Evolutionary conservation across 1,140 invertebrate genomes (phyloP).

Genomic region (Caenorhabditis brenneri): DNA sequence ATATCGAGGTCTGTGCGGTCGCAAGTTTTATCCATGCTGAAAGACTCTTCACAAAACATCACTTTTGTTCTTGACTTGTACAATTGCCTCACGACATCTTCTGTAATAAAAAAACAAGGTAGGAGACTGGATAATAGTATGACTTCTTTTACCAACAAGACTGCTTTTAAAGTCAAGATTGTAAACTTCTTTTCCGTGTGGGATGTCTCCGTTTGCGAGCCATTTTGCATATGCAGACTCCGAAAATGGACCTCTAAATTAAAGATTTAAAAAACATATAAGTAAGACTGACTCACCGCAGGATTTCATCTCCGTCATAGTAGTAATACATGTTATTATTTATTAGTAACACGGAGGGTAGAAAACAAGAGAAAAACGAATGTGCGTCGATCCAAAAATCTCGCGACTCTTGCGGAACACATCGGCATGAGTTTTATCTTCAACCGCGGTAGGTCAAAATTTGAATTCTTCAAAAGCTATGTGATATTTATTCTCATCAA

Average conservation of each 20-base stretch:
- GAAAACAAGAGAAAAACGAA: neutral
- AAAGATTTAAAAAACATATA: neutral
- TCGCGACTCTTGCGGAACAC: too few relatives aligned
- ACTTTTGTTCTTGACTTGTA: neutral
- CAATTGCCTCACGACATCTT: neutral
- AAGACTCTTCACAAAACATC: neutral
- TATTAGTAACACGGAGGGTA: neutral
- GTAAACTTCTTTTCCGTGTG: neutral
- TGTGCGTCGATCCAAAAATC: too few relatives aligned
- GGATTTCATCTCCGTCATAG: neutral
- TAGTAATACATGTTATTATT: constrained; percentile 4
- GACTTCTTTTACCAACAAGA: neutral
- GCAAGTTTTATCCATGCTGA: neutral
- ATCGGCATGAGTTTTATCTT: too few relatives aligned
- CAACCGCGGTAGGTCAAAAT: too few relatives aligned
- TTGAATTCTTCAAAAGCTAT: too few relatives aligned
- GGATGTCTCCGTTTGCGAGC: neutral
- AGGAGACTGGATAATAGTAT: neutral
- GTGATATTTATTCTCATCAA: too few relatives aligned
- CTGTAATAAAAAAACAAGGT: neutral
- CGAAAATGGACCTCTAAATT: neutral
- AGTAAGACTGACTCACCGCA: neutral
- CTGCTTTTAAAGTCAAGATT: neutral
- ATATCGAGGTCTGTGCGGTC: neutral
- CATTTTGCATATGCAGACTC: neutral